Conservation (phyloP, 2,113 vertebrate genomes). For the Albula glossodonta region DNA sequence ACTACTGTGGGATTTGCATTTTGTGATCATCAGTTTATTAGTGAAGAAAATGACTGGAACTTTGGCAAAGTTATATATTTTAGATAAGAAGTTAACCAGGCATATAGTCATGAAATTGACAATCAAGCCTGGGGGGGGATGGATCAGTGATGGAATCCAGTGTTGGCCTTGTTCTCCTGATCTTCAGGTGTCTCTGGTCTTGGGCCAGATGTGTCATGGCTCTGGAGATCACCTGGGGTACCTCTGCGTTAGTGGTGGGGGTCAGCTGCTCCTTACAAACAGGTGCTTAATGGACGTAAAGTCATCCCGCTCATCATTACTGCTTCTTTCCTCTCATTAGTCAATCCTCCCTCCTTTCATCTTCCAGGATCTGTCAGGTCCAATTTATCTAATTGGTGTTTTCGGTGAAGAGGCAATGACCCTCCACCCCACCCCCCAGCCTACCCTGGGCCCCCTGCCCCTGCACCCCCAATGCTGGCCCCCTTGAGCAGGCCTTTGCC, state of each 20-base stretch:
- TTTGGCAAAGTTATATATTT: no score
- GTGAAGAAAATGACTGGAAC: no score
- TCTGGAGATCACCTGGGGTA: conserved; percentile 51
- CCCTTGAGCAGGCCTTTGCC: background rate
- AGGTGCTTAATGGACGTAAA: conserved; percentile 67
- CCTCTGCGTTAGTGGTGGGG: conserved; percentile 36
- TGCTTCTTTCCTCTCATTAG: conserved; percentile 53
- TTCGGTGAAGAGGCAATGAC: conserved; percentile 65
- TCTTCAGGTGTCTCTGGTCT: conserved; percentile 44
- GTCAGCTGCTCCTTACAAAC: conserved; percentile 50
- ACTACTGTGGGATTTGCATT: no score
- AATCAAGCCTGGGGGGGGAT: no score
- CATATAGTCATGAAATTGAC: no score
- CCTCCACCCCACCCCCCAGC: conserved; percentile 43
- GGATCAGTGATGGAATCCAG: background rate
- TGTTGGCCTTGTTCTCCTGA: background rate
- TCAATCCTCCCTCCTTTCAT: conserved; percentile 63
- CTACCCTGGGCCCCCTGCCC: conserved; percentile 30
- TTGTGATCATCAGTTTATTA: no score
- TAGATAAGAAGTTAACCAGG: no score
- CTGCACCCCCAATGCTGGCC: conserved; percentile 23
- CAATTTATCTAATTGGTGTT: conserved; percentile 77
- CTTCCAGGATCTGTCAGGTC: conserved; percentile 61
- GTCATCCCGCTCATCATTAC: conserved; percentile 51
- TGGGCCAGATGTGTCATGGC: conserved; percentile 52